phyloP scores from a whole-genome alignment of 2,113 vertebrate species.

The Hippolais icterina region DNA sequence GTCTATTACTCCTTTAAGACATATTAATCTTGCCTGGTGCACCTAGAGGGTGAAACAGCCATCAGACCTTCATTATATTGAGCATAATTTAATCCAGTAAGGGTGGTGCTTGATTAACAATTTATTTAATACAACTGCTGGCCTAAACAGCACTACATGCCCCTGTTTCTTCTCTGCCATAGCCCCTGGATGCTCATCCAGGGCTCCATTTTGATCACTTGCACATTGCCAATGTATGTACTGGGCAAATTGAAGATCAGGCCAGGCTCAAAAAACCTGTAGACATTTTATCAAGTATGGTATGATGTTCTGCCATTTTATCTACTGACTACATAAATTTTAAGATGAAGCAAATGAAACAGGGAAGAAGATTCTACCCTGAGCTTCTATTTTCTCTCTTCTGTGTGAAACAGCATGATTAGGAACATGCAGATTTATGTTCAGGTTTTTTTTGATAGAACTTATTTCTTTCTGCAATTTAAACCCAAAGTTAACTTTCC shows the following conservation, averaged over 20 bases:
- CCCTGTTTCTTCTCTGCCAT: neutral
- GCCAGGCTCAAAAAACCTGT: neutral
- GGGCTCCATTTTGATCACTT: neutral
- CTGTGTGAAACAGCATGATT: neutral
- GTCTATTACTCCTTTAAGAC: neutral
- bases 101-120: neutral
- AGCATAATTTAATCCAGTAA: neutral
- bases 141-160: neutral
- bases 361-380: neutral
- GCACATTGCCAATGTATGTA: neutral
- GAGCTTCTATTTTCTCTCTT: neutral
- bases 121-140: neutral
- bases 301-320: neutral
- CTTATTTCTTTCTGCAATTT: neutral
- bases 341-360: neutral
- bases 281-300: neutral
- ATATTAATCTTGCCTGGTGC: neutral
- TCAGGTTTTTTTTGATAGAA: neutral
- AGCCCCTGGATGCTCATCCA: neutral
- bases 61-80: neutral
- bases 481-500: neutral
- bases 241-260: neutral
- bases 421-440: neutral
- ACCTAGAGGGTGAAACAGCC: neutral
- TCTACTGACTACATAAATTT: neutral